These are phyloP conservation scores for Manis pentadactyla DNA, from an alignment of 2,797 vertebrate genomes.

Conservation along the genomic window DNA sequence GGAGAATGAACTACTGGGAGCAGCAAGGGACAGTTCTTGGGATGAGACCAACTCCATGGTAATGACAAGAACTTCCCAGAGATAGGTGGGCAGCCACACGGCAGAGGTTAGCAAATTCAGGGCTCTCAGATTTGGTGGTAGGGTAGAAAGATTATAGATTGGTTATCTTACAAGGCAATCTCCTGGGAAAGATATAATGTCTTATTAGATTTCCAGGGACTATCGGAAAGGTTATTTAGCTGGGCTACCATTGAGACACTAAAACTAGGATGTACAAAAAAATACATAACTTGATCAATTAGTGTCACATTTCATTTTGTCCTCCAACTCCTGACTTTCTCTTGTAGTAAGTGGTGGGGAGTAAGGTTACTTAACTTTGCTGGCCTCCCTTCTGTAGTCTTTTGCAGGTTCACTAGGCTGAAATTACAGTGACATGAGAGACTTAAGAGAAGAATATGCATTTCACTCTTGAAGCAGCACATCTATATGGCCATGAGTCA, in stretches of 20 bases:
- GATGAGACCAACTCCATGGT: background rate
- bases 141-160: background rate
- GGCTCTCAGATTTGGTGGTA: background rate
- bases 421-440: slow-evolving; percentile 23
- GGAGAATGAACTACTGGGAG: background rate
- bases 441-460: slow-evolving; percentile 44
- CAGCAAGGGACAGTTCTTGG: background rate
- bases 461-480: slow-evolving; percentile 10
- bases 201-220: background rate
- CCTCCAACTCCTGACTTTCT: background rate
- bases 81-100: background rate
- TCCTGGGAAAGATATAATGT: background rate
- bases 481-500: background rate
- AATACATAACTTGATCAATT: background rate
- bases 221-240: background rate
- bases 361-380: background rate
- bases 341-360: background rate
- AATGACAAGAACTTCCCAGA: background rate
- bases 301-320: slow-evolving; percentile 1
- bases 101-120: background rate
- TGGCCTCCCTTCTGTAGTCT: background rate
- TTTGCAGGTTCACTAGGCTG: slow-evolving; percentile 71
- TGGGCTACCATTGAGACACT: background rate
- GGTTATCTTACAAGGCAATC: background rate
- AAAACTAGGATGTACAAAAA: background rate